Percentiles rank a stretch among this genome's conserved stretches.
Evolutionary conservation across 2,888 invertebrate species (phyloP).

Genomic region (Ochropleura leucogaster): DNA sequence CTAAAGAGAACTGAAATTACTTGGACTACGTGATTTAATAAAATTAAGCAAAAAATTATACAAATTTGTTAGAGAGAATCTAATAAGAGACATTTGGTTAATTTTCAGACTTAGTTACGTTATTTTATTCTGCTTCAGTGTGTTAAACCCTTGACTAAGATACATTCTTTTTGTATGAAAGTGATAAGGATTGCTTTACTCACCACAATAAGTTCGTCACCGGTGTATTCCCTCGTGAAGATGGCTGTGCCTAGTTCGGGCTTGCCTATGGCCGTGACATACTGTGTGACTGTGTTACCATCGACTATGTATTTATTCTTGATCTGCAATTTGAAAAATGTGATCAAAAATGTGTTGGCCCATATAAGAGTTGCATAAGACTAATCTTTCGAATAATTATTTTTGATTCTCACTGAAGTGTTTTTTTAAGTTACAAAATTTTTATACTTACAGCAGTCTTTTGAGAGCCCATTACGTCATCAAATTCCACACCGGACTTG

Average conservation of each 20-base stretch:
- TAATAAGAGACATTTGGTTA: not conserved
- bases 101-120: not conserved
- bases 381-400: too few relatives aligned
- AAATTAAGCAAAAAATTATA: not conserved
- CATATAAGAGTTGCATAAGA: too few relatives aligned
- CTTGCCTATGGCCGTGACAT: slow-evolving; percentile 56
- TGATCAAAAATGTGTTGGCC: not conserved
- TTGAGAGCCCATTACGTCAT: slow-evolving; percentile 57
- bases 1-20: too few relatives aligned
- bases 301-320: slow-evolving; percentile 73
- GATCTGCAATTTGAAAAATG: slow-evolving; percentile 66
- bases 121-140: not conserved
- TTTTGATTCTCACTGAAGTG: too few relatives aligned
- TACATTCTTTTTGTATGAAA: not conserved
- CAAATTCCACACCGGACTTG: slow-evolving; percentile 76
- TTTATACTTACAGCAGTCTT: slow-evolving; percentile 38
- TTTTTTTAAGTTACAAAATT: not conserved
- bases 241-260: slow-evolving; percentile 58
- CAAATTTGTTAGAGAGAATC: not conserved
- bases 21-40: not conserved
- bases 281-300: slow-evolving; percentile 75
- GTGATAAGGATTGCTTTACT: slow-evolving; percentile 41
- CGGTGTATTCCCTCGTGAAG: slow-evolving; percentile 75
- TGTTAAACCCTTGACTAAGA: not conserved
- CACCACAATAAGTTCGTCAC: slow-evolving; percentile 75